phyloP scores from a whole-genome alignment of 2,888 invertebrate genomes.

The Plutella xylostella region DNA sequence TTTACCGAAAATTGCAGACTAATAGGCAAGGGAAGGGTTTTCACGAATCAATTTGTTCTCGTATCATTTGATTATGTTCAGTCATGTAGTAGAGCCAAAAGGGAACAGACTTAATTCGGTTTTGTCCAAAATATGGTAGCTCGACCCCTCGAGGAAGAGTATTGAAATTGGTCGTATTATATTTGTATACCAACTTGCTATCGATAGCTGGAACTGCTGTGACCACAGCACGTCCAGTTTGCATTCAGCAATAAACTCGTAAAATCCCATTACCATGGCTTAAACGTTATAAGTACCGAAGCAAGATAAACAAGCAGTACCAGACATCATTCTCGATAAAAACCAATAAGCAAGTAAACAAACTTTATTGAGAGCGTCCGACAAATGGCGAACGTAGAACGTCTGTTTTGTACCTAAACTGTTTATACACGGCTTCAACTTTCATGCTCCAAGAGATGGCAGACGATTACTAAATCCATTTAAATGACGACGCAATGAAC shows the following conservation, averaged over 20 bases:
- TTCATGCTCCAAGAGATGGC: slow-evolving; percentile 26
- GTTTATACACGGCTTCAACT: slow-evolving; percentile 37
- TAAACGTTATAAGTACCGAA: too few relatives aligned
- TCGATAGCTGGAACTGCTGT: too few relatives aligned
- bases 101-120: slow-evolving; percentile 49
- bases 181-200: too few relatives aligned
- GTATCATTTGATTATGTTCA: slow-evolving; percentile 41
- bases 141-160: slow-evolving; percentile 19
- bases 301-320: slow-evolving; percentile 40
- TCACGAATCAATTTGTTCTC: slow-evolving; percentile 35
- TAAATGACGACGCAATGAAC: slow-evolving; percentile 26
- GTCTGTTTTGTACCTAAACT: slow-evolving; percentile 34
- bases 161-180: not conserved
- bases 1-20: slow-evolving; percentile 13
- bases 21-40: slow-evolving; percentile 22
- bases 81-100: slow-evolving; percentile 23
- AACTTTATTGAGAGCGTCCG: slow-evolving; percentile 20
- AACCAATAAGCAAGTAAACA: slow-evolving; percentile 47
- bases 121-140: slow-evolving; percentile 38
- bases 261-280: too few relatives aligned
- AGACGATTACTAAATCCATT: slow-evolving; percentile 32
- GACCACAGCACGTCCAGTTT: too few relatives aligned
- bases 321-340: slow-evolving; percentile 36
- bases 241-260: too few relatives aligned
- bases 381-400: slow-evolving; percentile 26